Base-by-base conservation (phyloP, 2,888 invertebrate species). In the Dexiosoma caninum region DNA sequence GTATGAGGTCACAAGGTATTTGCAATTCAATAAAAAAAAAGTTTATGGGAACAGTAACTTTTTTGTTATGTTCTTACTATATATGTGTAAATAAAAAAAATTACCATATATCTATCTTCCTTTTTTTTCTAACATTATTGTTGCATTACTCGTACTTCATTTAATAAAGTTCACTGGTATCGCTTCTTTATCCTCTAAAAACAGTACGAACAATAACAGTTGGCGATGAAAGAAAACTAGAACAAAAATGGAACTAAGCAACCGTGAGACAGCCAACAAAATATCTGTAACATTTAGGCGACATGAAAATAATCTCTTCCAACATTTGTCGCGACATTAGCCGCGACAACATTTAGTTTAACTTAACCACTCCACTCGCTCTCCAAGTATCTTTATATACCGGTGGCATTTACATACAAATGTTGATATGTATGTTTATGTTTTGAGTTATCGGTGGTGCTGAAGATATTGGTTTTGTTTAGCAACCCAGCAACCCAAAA, bases 261-360 rank as follows among this genome's bases (percentile, higher is more conserved):
- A 23, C 40, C 55, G 23, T 16, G 8, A 67, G 32, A 44, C 49
- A 78, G 44, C 46, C 44, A 53, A 32, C 40, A 71, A 62, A 51
- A 51, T 60, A 70, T 32, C 55, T 49, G 51, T 53, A 66, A 51
- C 44, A 72, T 72, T 66, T 72, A 69, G 72, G 77, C 76, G 77
- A 59, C 62, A 77, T 57, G 19, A 37, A 49, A 49, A 51, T 81
- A 72, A 82, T 76, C 85, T 85, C 82, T 19, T 83, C 27, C 10
- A 70, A 69, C 79, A 72, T 64, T 51, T 70, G 60, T 51, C 66
- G 82, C 71, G 71, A 67, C 82, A 80, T 80, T 82, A 81, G 78
- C 74, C 62, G 62, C 70, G 75, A 79, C 72, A 66, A 77, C 69
- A 64, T 75, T 60, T 51, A 59, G 66, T 59, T 42, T 21, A 75